phyloP scores from a whole-genome alignment of 2,888 invertebrate species.

The Microchrysa polita region DNA sequence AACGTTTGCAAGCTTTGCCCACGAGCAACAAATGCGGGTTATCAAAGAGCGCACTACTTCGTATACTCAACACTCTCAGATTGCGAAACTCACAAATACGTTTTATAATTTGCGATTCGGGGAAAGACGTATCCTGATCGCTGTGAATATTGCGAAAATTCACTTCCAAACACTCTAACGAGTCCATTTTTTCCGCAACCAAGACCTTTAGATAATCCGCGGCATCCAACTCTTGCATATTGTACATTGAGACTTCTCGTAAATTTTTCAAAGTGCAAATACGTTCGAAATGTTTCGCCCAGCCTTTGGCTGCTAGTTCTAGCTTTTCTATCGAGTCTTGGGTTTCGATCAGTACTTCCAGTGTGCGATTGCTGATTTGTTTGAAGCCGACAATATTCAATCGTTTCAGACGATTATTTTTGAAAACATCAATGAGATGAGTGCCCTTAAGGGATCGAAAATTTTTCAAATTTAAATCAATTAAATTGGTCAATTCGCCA shows the following conservation, averaged over 20 bases:
- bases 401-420: not conserved
- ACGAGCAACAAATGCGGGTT: not conserved
- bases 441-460: constrained; percentile 3
- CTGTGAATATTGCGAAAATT: not conserved
- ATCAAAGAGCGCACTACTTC: not conserved
- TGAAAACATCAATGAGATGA: not conserved
- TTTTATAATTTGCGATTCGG: not conserved
- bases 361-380: not conserved
- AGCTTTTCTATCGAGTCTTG: not conserved
- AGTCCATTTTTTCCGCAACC: not conserved
- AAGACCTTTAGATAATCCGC: not conserved
- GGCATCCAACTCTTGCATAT: not conserved
- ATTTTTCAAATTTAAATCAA: constrained; percentile 17
- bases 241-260: not conserved
- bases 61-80: constrained; percentile 1
- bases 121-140: not conserved
- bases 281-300: not conserved
- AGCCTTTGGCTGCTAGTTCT: not conserved
- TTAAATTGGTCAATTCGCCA: not conserved
- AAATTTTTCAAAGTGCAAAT: not conserved
- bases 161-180: constrained; percentile 2
- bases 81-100: constrained; percentile 3
- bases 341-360: not conserved
- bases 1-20: not conserved
- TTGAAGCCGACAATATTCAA: constrained; percentile 18